Conservation (phyloP, 2,888 invertebrate genomes). For the Keiferia lycopersicella region DNA sequence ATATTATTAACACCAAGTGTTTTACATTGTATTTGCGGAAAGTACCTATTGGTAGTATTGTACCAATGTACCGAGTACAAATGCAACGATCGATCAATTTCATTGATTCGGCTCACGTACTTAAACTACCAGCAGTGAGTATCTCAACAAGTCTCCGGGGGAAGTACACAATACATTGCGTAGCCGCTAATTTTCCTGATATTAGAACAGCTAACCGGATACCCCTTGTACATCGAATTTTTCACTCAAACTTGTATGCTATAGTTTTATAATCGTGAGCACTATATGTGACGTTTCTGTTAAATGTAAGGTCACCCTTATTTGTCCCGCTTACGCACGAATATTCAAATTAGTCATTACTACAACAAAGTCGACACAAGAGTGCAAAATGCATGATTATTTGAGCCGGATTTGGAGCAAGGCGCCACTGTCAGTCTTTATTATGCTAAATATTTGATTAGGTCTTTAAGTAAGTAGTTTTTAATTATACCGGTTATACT, state of each 20-base stretch:
- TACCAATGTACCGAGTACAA: not conserved
- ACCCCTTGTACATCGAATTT: no score
- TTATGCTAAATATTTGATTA: constrained; percentile 2
- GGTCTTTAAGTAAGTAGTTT: not conserved
- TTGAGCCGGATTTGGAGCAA: not conserved
- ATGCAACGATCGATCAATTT: constrained; percentile 10
- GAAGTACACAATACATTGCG: no score
- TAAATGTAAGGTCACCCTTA: constrained; percentile 28
- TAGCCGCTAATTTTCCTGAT: no score
- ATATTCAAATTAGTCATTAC: constrained; percentile 22
- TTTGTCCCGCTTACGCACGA: constrained; percentile 27
- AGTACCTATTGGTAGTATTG: no score
- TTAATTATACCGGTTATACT: constrained; percentile 2
- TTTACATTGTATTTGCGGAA: not conserved
- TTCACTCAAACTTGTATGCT: no score
- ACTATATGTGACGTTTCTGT: constrained; percentile 16
- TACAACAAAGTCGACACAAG: not conserved
- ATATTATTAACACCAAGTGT: not conserved
- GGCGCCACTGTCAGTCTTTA: not conserved
- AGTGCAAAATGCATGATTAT: not conserved
- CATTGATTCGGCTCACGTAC: constrained; percentile 20
- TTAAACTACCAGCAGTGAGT: not conserved
- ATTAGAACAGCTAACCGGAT: no score
- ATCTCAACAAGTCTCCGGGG: no score
- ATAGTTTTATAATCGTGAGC: no score